Base-by-base conservation (phyloP, 1,140 invertebrate genomes). In the Phenacoccus solenopsis region DNA sequence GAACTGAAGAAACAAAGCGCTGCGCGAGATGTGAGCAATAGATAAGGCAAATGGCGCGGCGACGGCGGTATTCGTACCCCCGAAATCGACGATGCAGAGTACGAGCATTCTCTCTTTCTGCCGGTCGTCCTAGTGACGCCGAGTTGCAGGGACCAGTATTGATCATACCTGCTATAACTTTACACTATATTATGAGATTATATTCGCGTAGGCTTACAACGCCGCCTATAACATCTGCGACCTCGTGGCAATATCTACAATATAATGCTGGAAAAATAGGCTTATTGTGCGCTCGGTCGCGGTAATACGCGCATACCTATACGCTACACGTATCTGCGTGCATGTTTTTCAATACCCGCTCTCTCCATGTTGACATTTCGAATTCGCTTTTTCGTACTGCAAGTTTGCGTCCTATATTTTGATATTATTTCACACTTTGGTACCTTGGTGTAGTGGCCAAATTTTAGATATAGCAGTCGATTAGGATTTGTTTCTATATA, bases 161-260 rank as follows among this genome's bases (percentile, higher is more conserved):
- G 38, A 49, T 49, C 38, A 49, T 49, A 49, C 38, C 38, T 49
- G 38, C 38, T 49, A 49, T 49, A 49, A 49, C 38, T 32, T 49
- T 49, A 49, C 38, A n/a, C 38, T 49, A 49, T 49, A 49, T 49
- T 49, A 49, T 49, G 38, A 49, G 38, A 49, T 49, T 49, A 49
- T 49, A 16, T 49, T 49, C 38, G 20, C 38, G 20, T 49, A 49
- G 38, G 38, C 38, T 49, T 49, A 49, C n/a, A n/a, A n/a, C n/a
- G n/a, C n/a, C n/a, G n/a, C n/a, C n/a, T 49, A 49, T 49, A 49
- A 4, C 38, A 49, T 49, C 38, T 49, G 38, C 20, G 38, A 49
- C 38, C 16, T n/a, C n/a, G n/a, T n/a, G n/a, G n/a, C n/a, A n/a
- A n/a, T n/a, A n/a, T n/a, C 38, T 49, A 4, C 38, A 16, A 49